Conservation (phyloP, 2,888 invertebrate genomes). For the Lepidonotus clava region DNA sequence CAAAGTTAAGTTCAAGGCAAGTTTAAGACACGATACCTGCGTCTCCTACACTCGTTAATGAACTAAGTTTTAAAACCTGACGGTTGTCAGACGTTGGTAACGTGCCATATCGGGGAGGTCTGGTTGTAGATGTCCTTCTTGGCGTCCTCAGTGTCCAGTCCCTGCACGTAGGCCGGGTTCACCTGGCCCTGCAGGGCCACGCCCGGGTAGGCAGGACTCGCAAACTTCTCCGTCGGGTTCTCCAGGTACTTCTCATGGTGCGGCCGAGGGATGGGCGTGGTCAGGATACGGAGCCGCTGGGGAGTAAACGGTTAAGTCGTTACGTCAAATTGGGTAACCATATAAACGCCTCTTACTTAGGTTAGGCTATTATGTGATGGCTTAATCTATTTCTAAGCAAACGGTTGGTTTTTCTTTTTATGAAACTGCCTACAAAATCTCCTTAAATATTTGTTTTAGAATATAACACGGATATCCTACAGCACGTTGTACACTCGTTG, state of each 20-base stretch:
- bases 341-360: not conserved
- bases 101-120: slow-evolving; percentile 33
- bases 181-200: not conserved
- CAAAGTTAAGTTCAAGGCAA: no score
- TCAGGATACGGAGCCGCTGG: slow-evolving; percentile 8
- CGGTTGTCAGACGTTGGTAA: slow-evolving; percentile 30
- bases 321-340: not conserved
- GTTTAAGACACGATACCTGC: no score
- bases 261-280: not conserved
- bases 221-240: not conserved
- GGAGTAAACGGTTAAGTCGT: not conserved
- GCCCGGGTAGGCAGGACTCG: not conserved
- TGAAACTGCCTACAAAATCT: no score
- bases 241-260: not conserved
- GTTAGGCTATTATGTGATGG: no score
- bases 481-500: no score
- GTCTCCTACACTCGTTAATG: no score
- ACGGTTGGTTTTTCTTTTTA: no score
- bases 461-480: no score
- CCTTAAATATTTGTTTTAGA: no score
- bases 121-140: not conserved
- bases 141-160: not conserved
- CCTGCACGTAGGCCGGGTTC: not conserved
- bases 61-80: no score
- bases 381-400: no score